Evolutionary conservation across 2,797 vertebrate genomes (phyloP), one percentile per base, ranked within the genome.

Genomic region (Graptemys geographica): DNA sequence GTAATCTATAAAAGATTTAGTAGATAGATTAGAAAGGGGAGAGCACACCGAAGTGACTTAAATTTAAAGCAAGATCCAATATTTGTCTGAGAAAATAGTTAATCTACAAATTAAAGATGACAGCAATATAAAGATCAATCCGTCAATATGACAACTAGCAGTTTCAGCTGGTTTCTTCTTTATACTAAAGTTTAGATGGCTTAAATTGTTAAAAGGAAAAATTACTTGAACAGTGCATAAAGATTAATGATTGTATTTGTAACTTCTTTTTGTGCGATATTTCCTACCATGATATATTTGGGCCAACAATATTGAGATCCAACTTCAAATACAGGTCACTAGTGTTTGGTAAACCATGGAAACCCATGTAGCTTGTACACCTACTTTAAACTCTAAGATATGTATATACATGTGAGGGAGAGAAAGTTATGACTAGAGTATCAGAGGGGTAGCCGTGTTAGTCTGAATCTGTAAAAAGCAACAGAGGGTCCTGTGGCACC

Each of bases 231-330:
- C 59, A 28, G 94, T 18, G 6, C 57, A 94, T 5, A 79, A 53
- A 80, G 94, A 65, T 87, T 97, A 97, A 98, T 91, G 96, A 96
- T 80, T 90, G 28, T 95, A 98, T 98, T 98, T 97, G 87, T 95
- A 93, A 79, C 37, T 89, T 96, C 80, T 94, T 93, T 86, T 47
- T 81, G 65, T 2, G 21, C 96, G 82, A 90, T 88, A 37, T 97
- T 96, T 95, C 74, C 94, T 97, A 94, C 33, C 23, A 16, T 92
- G 97, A 97, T 95, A 96, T 91, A 97, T 97, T 94, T 96, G 95
- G 97, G 98, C 97, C 98, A 97, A 88, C 83, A 97, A 87, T 72
- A 88, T 8, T 47, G 82, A 96, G 87, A 49, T 79, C 72, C 91
- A 72, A 33, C 94, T 97, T 97, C 96, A 94, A 97, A 97, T 21